A percentile compares a stretch with the other conserved stretches of the same genome.
These are phyloP conservation scores for Megastigmus dorsalis DNA, from an alignment of 2,888 invertebrate species.

Conservation along the genomic window DNA sequence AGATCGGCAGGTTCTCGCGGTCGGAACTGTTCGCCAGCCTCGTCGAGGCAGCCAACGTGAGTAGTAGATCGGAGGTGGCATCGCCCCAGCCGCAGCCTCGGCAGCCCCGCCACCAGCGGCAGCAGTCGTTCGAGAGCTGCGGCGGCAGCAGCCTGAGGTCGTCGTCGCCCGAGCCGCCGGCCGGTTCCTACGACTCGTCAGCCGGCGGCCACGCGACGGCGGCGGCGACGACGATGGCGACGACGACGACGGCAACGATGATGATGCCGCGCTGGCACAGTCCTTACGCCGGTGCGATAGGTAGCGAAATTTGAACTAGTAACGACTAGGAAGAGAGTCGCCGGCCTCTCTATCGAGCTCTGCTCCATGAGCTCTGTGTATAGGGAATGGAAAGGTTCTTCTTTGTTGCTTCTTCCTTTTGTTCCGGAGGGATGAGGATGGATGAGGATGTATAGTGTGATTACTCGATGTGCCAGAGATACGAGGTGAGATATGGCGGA, in stretches of 20 bases:
- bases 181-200: constrained; percentile 37
- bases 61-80: constrained; percentile 57
- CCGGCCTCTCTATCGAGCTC: too few relatives aligned
- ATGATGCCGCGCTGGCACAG: constrained; percentile 69
- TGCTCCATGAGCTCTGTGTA: too few relatives aligned
- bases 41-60: constrained; percentile 74
- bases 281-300: constrained; percentile 70
- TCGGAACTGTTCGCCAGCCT: constrained; percentile 81
- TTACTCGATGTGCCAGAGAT: too few relatives aligned
- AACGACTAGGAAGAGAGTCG: too few relatives aligned
- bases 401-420: too few relatives aligned
- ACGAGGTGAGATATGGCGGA: too few relatives aligned
- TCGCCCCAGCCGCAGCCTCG: constrained; percentile 12
- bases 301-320: constrained; percentile 70
- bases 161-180: constrained; percentile 39
- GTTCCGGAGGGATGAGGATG: too few relatives aligned
- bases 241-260: background rate
- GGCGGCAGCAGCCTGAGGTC: constrained; percentile 38
- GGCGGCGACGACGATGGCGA: background rate
- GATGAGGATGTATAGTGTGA: too few relatives aligned
- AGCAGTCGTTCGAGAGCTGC: constrained; percentile 26
- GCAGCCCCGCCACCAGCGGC: constrained; percentile 34
- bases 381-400: too few relatives aligned
- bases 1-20: constrained; percentile 86
- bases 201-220: background rate